These are phyloP conservation scores for Margaritifera margaritifera DNA, from an alignment of 2,888 invertebrate genomes.

Conservation along the genomic window DNA sequence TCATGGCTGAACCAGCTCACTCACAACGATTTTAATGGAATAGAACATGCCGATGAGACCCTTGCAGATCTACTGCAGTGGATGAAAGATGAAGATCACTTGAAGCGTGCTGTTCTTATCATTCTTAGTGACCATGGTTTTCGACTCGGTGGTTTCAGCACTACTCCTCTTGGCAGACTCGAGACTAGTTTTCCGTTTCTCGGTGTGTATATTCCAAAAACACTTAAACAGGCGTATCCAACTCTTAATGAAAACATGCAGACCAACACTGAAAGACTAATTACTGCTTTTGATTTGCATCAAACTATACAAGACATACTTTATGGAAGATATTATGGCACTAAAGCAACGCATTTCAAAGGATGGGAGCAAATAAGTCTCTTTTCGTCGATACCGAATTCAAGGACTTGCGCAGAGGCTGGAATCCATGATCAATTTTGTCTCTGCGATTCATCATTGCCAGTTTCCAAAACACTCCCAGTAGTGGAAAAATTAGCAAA, in stretches of 20 bases:
- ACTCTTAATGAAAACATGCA: conserved; percentile 79
- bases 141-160: conserved; percentile 21
- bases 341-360: conserved; percentile 1
- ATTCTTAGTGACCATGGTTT: conserved; percentile 88
- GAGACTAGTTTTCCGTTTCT: conserved; percentile 90
- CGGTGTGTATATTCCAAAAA: conserved; percentile 82
- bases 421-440: conserved; percentile 89
- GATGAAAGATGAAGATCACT: conserved; percentile 60
- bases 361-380: conserved; percentile 76
- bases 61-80: conserved; percentile 78
- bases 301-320: conserved; percentile 83
- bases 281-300: conserved; percentile 88
- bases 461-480: conserved; percentile 76
- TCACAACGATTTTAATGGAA: conserved; percentile 89
- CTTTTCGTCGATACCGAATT: conserved; percentile 81
- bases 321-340: conserved; percentile 14
- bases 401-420: conserved; percentile 84
- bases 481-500: conserved; percentile 77
- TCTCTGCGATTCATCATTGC: conserved; percentile 83
- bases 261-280: conserved; percentile 79
- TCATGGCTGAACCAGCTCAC: conserved; percentile 88
- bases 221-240: conserved; percentile 80
- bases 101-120: conserved; percentile 54
- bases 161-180: conserved; percentile 82
- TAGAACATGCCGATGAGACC: conserved; percentile 82